Base-by-base conservation (phyloP, 1,140 invertebrate species). In the Scaptomyza graminum region DNA sequence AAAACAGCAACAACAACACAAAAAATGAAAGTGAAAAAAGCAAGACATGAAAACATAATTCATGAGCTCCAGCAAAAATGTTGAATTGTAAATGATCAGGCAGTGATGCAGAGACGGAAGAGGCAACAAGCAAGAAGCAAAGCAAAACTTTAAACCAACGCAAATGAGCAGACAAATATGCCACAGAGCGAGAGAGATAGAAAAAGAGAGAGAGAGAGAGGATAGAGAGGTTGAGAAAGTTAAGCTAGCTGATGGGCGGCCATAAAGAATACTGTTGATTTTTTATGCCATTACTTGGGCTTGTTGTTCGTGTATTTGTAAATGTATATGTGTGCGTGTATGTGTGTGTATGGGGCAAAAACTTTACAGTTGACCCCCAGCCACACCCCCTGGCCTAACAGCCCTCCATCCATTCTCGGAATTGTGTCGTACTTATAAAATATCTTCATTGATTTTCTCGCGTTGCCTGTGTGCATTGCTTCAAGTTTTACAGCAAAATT, bases 11-110 rank as follows among this genome's bases (percentile, higher is more conserved):
- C 31, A 34, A 9, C 67, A 61, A 67, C 61, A 57, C 28, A 52
- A 16, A 50, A 22, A 70, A 37, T 13, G 54, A 49, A 71, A 52
- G 54, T 60, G 34, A 49, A 31, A 74, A 74, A 76, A 65, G 61
- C 54, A 76, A 81, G 73, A 71, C 68, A 73, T 76, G 63, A 67
- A 69, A 79, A 82, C 64, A 87, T 87, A 87, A 87, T 82, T 87
- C 78, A 87, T 77, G 50, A 74, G 64, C 60, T 52, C 49, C 34
- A 44, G 61, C 56, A 76, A 75, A 34, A 85, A 82, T 87, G 75
- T 75, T 82, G 78, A 87, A 88, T 82, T 87, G 82, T 82, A 87
- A 79, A 87, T 79, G 83, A 87, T 80, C 74, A 59, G 69, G 59
- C 55, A 66, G 64, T 18, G 56, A 57, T 7, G 34, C 34, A 57